Evolutionary conservation across 2,113 vertebrate genomes (phyloP).

Genomic region (Phycodurus eques): DNA sequence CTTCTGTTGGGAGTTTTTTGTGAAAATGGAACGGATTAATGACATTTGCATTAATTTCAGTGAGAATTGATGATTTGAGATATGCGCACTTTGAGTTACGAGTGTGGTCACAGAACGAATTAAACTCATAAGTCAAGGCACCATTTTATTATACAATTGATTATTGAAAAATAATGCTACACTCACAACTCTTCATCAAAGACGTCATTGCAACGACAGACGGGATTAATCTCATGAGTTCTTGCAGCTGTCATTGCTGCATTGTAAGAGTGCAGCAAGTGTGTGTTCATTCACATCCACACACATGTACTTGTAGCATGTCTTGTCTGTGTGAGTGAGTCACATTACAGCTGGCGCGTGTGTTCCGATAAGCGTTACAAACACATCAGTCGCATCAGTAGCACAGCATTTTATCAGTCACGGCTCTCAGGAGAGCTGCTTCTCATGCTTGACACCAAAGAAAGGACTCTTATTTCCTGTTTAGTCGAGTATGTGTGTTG

Average conservation of each 20-base stretch:
- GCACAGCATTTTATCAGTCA: background rate
- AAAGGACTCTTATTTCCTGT: slow-evolving; percentile 40
- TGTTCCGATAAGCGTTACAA: background rate
- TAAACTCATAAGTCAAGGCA: background rate
- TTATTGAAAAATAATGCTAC: background rate
- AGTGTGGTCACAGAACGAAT: too few relatives aligned
- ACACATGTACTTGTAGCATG: background rate
- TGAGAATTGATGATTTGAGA: background rate
- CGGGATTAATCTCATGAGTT: slow-evolving; percentile 6
- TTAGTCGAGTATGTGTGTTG: slow-evolving; percentile 6
- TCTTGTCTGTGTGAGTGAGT: background rate
- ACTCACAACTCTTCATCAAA: slow-evolving; percentile 1
- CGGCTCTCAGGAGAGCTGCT: slow-evolving; percentile 13
- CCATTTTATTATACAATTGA: background rate
- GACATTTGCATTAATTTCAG: background rate
- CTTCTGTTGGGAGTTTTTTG: too few relatives aligned
- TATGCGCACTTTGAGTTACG: too few relatives aligned
- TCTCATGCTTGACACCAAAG: slow-evolving; percentile 11
- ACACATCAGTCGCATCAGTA: slow-evolving; percentile 4
- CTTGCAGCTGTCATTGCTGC: slow-evolving; percentile 16
- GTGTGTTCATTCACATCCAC: background rate
- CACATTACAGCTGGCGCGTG: slow-evolving; percentile 1
- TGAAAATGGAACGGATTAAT: too few relatives aligned
- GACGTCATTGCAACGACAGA: background rate
- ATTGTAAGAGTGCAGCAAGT: slow-evolving; percentile 21